These are phyloP conservation scores for Epizoanthus illoricatus DNA, from an alignment of 92 coral and sea anemone species.

Conservation along the genomic window DNA sequence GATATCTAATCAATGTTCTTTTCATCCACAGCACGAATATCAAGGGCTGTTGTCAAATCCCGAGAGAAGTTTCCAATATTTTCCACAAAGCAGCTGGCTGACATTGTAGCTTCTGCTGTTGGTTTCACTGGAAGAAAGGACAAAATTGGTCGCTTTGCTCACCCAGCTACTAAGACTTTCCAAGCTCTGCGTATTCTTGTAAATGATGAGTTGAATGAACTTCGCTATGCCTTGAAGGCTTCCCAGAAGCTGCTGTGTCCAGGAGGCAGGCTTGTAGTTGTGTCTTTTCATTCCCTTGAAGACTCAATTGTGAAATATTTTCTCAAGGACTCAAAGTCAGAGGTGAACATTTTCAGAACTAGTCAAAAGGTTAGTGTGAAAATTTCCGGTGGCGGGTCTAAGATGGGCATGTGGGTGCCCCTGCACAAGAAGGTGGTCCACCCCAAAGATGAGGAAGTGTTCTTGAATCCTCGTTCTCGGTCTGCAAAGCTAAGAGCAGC, in stretches of 20 bases:
- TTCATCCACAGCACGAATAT: constrained; percentile 62
- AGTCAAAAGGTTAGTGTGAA: constrained; percentile 37
- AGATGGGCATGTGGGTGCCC: constrained; percentile 70
- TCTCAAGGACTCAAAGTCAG: constrained; percentile 59
- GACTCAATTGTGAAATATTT: constrained; percentile 81
- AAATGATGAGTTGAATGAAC: constrained; percentile 85
- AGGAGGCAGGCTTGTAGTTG: constrained; percentile 80
- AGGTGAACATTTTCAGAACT: constrained; percentile 46
- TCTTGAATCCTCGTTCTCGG: constrained; percentile 81
- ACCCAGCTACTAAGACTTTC: constrained; percentile 88
- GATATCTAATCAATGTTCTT: not conserved
- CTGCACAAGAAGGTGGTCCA: constrained; percentile 73
- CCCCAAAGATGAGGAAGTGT: constrained; percentile 77
- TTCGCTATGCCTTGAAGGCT: constrained; percentile 72
- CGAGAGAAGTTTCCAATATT: constrained; percentile 66
- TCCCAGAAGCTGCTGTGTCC: constrained; percentile 81
- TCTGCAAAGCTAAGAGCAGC: constrained; percentile 86
- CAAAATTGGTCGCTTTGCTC: constrained; percentile 71
- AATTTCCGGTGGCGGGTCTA: constrained; percentile 29
- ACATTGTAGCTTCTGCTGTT: constrained; percentile 70
- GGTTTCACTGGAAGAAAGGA: constrained; percentile 70
- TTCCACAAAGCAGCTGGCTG: constrained; percentile 75
- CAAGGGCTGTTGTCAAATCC: constrained; percentile 79
- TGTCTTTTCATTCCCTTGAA: constrained; percentile 78
- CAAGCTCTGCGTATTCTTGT: constrained; percentile 87